Base-by-base conservation (phyloP, 2,888 invertebrate genomes). In the Pasiphila rectangulata region DNA sequence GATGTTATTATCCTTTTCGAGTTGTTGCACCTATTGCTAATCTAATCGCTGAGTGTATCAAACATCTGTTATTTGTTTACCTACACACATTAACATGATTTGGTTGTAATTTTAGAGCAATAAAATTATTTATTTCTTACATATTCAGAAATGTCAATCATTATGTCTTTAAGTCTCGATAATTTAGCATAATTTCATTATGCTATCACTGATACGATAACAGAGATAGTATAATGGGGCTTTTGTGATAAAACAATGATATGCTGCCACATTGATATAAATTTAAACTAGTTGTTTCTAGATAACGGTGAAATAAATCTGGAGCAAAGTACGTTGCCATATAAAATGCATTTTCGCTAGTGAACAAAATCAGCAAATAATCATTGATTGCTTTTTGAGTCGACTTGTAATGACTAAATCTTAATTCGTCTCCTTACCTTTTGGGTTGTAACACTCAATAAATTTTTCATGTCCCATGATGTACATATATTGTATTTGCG, bases 171-270 rank as follows among this genome's bases (percentile, higher is more conserved):
- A n/a, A n/a, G n/a, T n/a, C n/a, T n/a, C n/a, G n/a, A n/a, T 29
- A 16, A 29, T 15, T 16, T 29, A n/a, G 21, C 21, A 21, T 21
- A 21, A 6, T 21, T 21, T 21, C 32, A 17, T 48, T 46, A 36
- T 48, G 34, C 30, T 37, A 37, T 37, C 35, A 29, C 12, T 37
- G 37, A 47, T n/a, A n/a, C n/a, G n/a, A n/a, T 46, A 45, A 15
- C 24, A 24, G 5, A 5, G 29, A 43, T 46, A 46, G 35, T 40
- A 9, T 43, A 45, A 43, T 36, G 7, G 37, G 38, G 36, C 7
- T 42, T 19, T 17, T 30, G 16, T 49, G 55, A 51, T 51, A 49
- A 32, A 27, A 41, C 16, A 24, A 37, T 19, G 45, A 37, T 9
- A 2, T 7, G n/a, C 2, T 17, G 16, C 15, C 27, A 1, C 15